A percentile compares a stretch with the other conserved stretches of the same genome.
These are phyloP conservation scores for Hippolais icterina DNA, from an alignment of 2,113 vertebrate genomes.

Conservation along the genomic window DNA sequence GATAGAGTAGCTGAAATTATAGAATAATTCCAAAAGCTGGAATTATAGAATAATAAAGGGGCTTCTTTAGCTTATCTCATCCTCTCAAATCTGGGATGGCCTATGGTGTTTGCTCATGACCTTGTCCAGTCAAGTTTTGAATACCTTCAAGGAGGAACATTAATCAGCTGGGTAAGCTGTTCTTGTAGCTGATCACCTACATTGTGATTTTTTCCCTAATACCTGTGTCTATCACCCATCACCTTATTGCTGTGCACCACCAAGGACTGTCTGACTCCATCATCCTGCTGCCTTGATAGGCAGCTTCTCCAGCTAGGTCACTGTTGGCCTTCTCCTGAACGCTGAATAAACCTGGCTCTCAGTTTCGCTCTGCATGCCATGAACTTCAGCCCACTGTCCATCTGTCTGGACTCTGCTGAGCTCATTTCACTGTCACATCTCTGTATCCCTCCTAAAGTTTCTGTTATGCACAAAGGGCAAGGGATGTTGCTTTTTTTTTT, in stretches of 20 bases:
- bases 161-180: neutral
- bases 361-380: neutral
- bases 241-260: neutral
- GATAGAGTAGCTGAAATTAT: neutral
- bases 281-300: fast-evolving
- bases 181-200: neutral
- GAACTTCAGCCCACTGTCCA: neutral
- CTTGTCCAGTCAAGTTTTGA: neutral
- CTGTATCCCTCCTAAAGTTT: neutral
- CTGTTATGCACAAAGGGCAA: neutral
- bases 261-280: neutral
- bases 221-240: neutral
- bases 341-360: neutral
- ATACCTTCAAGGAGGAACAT: neutral
- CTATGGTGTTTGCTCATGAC: neutral
- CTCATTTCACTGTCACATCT: neutral
- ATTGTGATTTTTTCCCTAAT: neutral
- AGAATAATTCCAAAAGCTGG: neutral
- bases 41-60: neutral
- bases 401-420: neutral
- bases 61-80: neutral
- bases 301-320: neutral
- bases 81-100: neutral
- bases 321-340: neutral
- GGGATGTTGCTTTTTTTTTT: neutral